These are phyloP conservation scores for Rattus rattus DNA, from an alignment of 2,113 vertebrate species.

Conservation along the genomic window DNA sequence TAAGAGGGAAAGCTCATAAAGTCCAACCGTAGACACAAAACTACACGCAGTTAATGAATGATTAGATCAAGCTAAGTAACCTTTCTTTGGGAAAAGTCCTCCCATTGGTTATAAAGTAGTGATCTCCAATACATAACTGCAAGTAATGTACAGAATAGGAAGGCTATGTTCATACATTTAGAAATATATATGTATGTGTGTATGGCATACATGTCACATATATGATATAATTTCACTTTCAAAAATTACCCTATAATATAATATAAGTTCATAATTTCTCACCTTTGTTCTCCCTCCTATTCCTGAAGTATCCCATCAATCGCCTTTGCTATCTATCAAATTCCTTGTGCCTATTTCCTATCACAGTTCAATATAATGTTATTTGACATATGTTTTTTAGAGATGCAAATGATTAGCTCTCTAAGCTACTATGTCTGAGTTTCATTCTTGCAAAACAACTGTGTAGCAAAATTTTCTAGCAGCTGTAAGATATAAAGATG, in stretches of 20 bases:
- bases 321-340: not conserved
- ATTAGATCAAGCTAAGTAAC: not conserved
- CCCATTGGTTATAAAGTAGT: not conserved
- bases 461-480: not conserved
- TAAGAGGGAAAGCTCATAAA: not conserved
- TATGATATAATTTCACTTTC: not conserved
- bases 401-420: not conserved
- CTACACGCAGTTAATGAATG: not conserved
- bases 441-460: not conserved
- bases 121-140: not conserved
- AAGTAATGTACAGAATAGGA: not conserved
- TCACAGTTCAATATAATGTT: not conserved
- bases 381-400: not conserved
- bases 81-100: not conserved
- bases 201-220: not conserved
- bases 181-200: too few relatives aligned
- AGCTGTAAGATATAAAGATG: not conserved
- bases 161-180: not conserved
- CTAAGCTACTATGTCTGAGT: not conserved
- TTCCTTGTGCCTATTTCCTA: not conserved
- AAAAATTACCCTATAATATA: not conserved
- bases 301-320: not conserved
- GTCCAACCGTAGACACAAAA: not conserved
- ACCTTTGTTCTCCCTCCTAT: not conserved
- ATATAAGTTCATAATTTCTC: not conserved